A percentile compares a stretch with the other conserved stretches of the same genome.
phyloP scores from a whole-genome alignment of 2,888 invertebrate genomes.

The Tortrix viridana region DNA sequence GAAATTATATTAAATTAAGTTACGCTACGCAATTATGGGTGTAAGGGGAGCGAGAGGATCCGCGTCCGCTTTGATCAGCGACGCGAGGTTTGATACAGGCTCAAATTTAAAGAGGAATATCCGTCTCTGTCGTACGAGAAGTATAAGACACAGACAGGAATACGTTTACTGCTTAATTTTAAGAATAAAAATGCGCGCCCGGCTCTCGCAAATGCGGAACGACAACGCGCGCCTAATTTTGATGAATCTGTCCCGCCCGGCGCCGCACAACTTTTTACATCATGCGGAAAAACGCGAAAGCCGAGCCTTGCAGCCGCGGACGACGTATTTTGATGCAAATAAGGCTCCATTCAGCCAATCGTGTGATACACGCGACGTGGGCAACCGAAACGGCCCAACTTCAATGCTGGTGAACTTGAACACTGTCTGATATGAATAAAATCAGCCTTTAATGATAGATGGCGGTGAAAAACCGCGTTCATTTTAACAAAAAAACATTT shows the following conservation, averaged over 20 bases:
- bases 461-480: constrained; percentile 11
- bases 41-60: constrained; percentile 5
- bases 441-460: constrained; percentile 25
- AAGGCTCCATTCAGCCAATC: constrained; percentile 23
- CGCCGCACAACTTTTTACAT: constrained; percentile 38
- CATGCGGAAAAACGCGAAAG: constrained; percentile 26
- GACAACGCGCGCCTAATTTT: constrained; percentile 40
- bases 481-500: constrained; percentile 13
- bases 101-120: background rate
- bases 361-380: constrained; percentile 21
- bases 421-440: constrained; percentile 26
- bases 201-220: constrained; percentile 7
- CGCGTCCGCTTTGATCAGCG: constrained; percentile 48
- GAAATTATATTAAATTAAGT: constrained; percentile 42
- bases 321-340: constrained; percentile 33
- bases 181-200: background rate
- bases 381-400: constrained; percentile 22
- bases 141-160: background rate
- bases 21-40: constrained; percentile 38
- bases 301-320: background rate
- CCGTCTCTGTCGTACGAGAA: background rate
- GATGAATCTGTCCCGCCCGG: constrained; percentile 40
- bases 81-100: constrained; percentile 46
- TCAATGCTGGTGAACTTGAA: constrained; percentile 23
- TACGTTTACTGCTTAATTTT: background rate